Base-by-base conservation (phyloP, 2,113 vertebrate species). In the Balaeniceps rex region DNA sequence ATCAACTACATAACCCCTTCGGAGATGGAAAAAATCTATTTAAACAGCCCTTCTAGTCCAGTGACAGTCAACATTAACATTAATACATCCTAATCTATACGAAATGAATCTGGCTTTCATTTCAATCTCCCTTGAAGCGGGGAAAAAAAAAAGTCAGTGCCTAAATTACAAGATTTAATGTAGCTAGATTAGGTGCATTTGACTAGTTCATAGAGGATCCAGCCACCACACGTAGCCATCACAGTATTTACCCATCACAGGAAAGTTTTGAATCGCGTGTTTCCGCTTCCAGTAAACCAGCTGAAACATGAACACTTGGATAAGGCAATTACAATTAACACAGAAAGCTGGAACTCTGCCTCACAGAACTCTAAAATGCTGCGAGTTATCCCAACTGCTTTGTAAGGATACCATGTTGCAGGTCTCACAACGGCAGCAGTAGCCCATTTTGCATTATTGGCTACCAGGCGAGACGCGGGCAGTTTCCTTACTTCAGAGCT, bases 401-500 rank as follows among this genome's bases (percentile, higher is more conserved):
- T 15, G 15, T 9, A 29, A n/a, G n/a, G 26, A 33, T 12, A 29
- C 23, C 29, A 5, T 5, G 4, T 4, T 16, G 36, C 10, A n/a
- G 23, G 7, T 58, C 40, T 75, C 19, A 19, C 70, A 72, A 49
- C 2, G 14, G 55, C 25, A n/a, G 33, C 49, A 65, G 36, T 2
- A 25, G 68, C 40, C n/a, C 29, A 40, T 49, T 46, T 60, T 46
- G 64, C 16, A 6, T 40, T 38, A 26, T 7, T 75, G 87, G 47
- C 33, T 12, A 16, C 19, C 12, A 21, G 19, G 11, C 1, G 8
- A 74, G 44, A n/a, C 26, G 34, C 0, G 2, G 26, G 6, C 16
- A 25, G 5, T 11, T 33, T 52, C 12, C 58, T 21, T 11, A 21
- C 19, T 16, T 47, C 54, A 31, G 46, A 58, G 24, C 12, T 46